These are phyloP conservation scores for Cryptomyrus ogoouensis DNA, from an alignment of 2,113 vertebrate species.

Conservation along the genomic window DNA sequence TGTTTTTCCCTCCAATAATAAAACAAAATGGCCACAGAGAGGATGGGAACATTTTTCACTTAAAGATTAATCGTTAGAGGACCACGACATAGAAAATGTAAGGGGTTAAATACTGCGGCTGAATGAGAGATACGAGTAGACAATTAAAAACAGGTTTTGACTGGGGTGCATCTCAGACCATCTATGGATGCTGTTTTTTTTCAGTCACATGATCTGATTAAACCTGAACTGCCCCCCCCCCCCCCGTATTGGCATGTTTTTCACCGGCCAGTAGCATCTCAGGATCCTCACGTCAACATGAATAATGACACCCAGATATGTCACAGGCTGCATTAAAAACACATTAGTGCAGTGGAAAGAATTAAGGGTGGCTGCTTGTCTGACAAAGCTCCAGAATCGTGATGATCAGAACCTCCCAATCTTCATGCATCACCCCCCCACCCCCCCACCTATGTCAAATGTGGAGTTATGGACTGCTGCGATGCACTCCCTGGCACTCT, in stretches of 20 bases:
- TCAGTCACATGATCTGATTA: constrained; percentile 57
- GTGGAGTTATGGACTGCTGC: constrained; percentile 57
- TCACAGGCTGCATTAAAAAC: constrained; percentile 69
- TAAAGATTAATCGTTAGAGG: not conserved
- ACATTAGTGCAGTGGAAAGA: constrained; percentile 63
- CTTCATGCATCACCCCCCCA: constrained; percentile 55
- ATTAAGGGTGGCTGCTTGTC: constrained; percentile 56
- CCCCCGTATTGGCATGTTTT: constrained; percentile 37
- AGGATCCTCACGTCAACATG: constrained; percentile 41
- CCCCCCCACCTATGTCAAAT: constrained; percentile 43
- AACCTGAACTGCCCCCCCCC: constrained; percentile 31
- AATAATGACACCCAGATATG: constrained; percentile 62
- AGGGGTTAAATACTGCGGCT: not conserved
- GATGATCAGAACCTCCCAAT: constrained; percentile 38
- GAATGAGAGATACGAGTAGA: not conserved
- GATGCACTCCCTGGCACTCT: constrained; percentile 57
- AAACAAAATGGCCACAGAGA: not conserved
- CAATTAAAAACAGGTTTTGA: not conserved
- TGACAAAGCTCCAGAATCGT: constrained; percentile 47
- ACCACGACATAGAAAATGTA: not conserved
- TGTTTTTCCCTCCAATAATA: not conserved
- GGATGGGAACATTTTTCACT: not conserved
- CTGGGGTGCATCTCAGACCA: not conserved
- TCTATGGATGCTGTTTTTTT: constrained; percentile 31
- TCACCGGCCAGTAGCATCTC: constrained; percentile 43